Evolutionary conservation across 2,113 vertebrate species (phyloP).

Genomic region (Tupaia tana): DNA sequence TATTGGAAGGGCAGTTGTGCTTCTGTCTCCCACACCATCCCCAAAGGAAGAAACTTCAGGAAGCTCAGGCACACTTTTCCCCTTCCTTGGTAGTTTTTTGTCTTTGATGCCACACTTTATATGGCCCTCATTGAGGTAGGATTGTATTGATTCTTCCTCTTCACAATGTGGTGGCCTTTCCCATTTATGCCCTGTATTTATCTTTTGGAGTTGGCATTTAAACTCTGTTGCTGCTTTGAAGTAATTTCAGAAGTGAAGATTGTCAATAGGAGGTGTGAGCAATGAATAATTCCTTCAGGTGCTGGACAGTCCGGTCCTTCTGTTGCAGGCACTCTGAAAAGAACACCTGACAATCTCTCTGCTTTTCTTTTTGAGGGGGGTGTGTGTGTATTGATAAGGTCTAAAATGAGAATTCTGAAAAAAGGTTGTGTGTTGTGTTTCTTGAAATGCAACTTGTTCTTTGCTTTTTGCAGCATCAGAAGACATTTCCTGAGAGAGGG

Average conservation of each 20-base stretch:
- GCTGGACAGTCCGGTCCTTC: not conserved
- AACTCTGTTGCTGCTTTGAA: slow-evolving; percentile 18
- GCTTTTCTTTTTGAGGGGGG: not conserved
- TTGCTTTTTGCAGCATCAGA: not conserved
- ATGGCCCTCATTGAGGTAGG: not conserved
- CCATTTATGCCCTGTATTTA: not conserved
- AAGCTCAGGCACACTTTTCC: not conserved
- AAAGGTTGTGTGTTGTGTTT: not conserved
- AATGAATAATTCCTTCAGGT: slow-evolving; percentile 15
- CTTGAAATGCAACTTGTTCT: not conserved
- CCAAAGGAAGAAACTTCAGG: not conserved
- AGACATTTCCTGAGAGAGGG: not conserved
- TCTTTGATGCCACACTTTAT: not conserved
- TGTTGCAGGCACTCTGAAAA: not conserved
- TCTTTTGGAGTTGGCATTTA: not conserved
- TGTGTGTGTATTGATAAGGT: not conserved
- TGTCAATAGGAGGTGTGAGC: not conserved
- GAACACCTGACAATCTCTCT: not conserved
- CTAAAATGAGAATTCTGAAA: not conserved
- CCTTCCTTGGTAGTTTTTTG: not conserved
- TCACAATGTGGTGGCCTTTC: not conserved
- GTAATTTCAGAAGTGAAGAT: slow-evolving; percentile 59
- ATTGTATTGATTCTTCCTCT: not conserved
- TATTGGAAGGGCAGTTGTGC: accelerated
- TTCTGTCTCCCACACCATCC: accelerated